Percentiles rank a stretch among this genome's conserved stretches.
These are phyloP conservation scores for Sebastes cheni DNA, from an alignment of 2,797 vertebrate genomes.

Conservation along the genomic window DNA sequence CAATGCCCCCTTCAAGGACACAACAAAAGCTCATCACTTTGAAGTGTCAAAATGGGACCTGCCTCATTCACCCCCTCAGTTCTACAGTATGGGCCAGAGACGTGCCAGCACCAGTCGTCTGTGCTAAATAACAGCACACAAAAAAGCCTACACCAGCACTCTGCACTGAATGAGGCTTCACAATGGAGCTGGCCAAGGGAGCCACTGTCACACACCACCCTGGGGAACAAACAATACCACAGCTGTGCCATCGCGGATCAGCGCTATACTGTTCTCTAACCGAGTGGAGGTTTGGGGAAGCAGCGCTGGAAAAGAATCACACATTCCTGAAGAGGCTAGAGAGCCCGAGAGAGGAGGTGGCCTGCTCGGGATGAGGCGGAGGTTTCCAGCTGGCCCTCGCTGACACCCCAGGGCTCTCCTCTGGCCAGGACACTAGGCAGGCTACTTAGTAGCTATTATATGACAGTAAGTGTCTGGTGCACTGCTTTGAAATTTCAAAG, in stretches of 20 bases:
- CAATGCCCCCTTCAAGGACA: slow-evolving; percentile 62
- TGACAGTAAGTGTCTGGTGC: slow-evolving; percentile 63
- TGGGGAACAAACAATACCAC: slow-evolving; percentile 70
- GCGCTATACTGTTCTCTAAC: slow-evolving; percentile 64
- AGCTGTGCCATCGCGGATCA: slow-evolving; percentile 70
- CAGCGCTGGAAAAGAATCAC: slow-evolving; percentile 80
- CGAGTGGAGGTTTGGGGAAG: slow-evolving; percentile 58
- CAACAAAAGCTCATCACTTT: slow-evolving; percentile 62
- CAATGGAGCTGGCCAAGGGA: slow-evolving; percentile 71
- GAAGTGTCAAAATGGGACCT: slow-evolving; percentile 70
- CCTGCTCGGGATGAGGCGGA: slow-evolving; percentile 47
- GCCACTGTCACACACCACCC: slow-evolving; percentile 72
- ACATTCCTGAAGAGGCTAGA: slow-evolving; percentile 81
- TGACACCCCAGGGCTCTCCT: slow-evolving; percentile 62
- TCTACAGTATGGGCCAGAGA: slow-evolving; percentile 46
- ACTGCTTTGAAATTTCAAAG: slow-evolving; percentile 60
- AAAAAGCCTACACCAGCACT: slow-evolving; percentile 71
- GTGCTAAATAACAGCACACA: slow-evolving; percentile 73
- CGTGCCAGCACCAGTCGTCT: slow-evolving; percentile 61
- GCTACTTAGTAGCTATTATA: slow-evolving; percentile 74
- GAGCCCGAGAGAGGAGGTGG: slow-evolving; percentile 67
- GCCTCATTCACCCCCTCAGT: slow-evolving; percentile 58
- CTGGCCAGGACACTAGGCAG: slow-evolving; percentile 67
- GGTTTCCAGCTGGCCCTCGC: slow-evolving; percentile 77
- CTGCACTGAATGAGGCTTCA: slow-evolving; percentile 65